Conservation (phyloP, 2,888 invertebrate species). For the Hedychridium roseum region DNA sequence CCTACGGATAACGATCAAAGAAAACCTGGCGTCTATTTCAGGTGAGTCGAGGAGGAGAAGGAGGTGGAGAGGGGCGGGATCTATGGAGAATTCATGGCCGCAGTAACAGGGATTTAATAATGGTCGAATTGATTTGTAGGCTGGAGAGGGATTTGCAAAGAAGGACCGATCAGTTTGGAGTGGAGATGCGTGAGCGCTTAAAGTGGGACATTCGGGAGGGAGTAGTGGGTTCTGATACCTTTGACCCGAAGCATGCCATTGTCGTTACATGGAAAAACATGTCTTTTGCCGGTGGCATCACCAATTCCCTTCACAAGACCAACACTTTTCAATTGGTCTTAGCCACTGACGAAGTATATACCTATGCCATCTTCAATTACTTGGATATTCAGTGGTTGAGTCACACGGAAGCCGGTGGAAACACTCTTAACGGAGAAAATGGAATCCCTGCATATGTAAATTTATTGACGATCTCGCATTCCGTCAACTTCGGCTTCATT, state of each 20-base stretch:
- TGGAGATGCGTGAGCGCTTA: constrained; percentile 84
- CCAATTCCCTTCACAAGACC: constrained; percentile 82
- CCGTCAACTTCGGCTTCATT: neutral
- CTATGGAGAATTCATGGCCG: neutral
- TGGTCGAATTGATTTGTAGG: too few species aligned
- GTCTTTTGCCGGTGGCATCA: constrained; percentile 89
- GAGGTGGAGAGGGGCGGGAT: neutral
- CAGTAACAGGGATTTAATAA: neutral
- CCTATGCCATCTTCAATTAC: constrained; percentile 96
- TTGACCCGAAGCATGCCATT: constrained; percentile 88
- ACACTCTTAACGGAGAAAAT: constrained; percentile 85
- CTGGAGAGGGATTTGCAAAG: constrained; percentile 75
- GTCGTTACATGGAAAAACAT: constrained; percentile 97
- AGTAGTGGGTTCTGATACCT: constrained; percentile 89
- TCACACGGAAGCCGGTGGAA: constrained; percentile 91
- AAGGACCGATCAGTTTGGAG: constrained; percentile 83
- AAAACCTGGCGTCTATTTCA: constrained; percentile 84
- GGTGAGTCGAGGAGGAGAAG: constrained; percentile 59
- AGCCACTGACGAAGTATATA: constrained; percentile 91
- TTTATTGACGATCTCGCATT: constrained; percentile 30
- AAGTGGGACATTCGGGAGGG: constrained; percentile 91
- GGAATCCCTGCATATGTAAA: constrained; percentile 88
- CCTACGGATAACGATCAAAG: constrained; percentile 79
- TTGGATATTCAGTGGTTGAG: constrained; percentile 89
- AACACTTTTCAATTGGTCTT: constrained; percentile 96